Conservation (phyloP, 2,797 vertebrate genomes). For the Centroberyx gerrardi region DNA sequence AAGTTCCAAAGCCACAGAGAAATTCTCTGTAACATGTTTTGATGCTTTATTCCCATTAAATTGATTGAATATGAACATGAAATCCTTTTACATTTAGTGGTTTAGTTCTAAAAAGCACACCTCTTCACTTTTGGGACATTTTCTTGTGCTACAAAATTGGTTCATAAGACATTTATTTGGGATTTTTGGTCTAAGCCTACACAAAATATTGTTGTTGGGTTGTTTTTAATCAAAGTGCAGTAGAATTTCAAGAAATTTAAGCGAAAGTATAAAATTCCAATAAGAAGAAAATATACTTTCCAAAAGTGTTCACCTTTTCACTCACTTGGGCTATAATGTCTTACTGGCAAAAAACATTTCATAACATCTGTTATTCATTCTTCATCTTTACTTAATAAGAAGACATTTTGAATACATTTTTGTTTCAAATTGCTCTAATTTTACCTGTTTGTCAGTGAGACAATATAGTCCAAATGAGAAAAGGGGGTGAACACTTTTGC, state of each 20-base stretch:
- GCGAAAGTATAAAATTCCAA: background rate
- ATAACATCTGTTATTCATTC: too few species aligned
- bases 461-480: too few species aligned
- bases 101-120: background rate
- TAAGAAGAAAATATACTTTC: background rate
- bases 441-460: too few species aligned
- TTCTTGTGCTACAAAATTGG: conserved; percentile 6
- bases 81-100: conserved; percentile 16
- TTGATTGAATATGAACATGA: conserved; percentile 34
- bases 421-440: too few species aligned
- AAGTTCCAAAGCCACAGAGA: conserved; percentile 14
- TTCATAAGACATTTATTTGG: conserved; percentile 2
- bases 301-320: background rate
- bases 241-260: background rate
- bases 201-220: conserved; percentile 12
- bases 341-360: background rate
- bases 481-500: too few species aligned
- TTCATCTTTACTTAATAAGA: too few species aligned
- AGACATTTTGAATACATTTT: too few species aligned
- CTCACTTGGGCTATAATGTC: too few species aligned
- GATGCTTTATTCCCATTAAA: conserved; percentile 21
- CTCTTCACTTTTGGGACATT: background rate
- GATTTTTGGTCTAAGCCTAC: background rate
- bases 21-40: background rate
- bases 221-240: background rate